Evolutionary conservation across 2,888 invertebrate genomes (phyloP).

Genomic region (Auanema sp.): DNA sequence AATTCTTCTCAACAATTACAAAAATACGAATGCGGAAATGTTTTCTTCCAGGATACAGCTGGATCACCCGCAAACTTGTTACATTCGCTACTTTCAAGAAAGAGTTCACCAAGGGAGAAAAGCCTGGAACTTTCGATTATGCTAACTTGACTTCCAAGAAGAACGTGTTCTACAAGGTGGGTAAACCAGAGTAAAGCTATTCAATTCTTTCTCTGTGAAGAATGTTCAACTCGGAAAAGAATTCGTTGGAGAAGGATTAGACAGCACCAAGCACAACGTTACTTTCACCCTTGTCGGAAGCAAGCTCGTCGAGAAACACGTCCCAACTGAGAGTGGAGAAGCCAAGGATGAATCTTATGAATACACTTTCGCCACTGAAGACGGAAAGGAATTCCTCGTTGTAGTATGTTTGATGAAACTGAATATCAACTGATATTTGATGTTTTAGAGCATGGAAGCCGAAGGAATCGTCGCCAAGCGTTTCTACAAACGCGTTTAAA

Average conservation of each 20-base stretch:
- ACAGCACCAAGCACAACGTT: conserved; percentile 57
- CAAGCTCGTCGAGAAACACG: conserved; percentile 46
- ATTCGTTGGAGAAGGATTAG: conserved; percentile 58
- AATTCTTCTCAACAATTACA: neutral
- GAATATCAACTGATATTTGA: neutral
- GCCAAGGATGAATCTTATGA: conserved; percentile 60
- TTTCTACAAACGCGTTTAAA: conserved; percentile 52
- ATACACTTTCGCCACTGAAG: conserved; percentile 44
- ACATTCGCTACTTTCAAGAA: conserved; percentile 53
- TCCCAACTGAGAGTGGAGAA: conserved; percentile 41
- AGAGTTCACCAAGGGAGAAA: conserved; percentile 36
- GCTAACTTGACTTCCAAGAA: conserved; percentile 58
- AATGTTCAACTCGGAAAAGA: conserved; percentile 48
- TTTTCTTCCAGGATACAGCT: conserved; percentile 41
- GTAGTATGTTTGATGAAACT: conserved; percentile 30
- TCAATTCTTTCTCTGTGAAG: neutral
- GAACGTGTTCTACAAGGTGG: conserved; percentile 52
- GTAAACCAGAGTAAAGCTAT: neutral
- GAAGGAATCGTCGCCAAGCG: conserved; percentile 53
- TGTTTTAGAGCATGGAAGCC: conserved; percentile 54
- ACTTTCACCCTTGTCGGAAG: neutral
- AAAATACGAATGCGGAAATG: neutral
- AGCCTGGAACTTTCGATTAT: conserved; percentile 31
- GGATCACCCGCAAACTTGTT: conserved; percentile 54
- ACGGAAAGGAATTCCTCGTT: conserved; percentile 41